Evolutionary conservation across 2,797 vertebrate genomes (phyloP).

Genomic region (Coilia nasus): DNA sequence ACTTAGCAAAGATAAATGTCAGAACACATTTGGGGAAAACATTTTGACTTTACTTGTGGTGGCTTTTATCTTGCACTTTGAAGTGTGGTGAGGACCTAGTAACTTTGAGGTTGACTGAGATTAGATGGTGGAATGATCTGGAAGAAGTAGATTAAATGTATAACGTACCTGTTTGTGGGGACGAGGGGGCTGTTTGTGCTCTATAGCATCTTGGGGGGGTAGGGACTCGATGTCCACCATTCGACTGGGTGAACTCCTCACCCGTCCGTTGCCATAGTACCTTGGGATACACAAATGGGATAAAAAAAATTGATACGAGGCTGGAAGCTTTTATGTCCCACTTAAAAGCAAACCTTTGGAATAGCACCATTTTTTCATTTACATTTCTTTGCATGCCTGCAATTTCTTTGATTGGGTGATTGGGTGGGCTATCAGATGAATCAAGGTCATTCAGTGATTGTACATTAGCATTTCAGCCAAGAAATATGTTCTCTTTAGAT

Average conservation of each 20-base stretch:
- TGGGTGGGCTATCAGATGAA: background rate
- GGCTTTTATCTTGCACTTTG: constrained; percentile 8
- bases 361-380: background rate
- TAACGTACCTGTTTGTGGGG: constrained; percentile 41
- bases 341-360: background rate
- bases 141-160: too few species aligned
- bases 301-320: background rate
- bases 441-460: background rate
- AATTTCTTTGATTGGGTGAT: background rate
- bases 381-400: background rate
- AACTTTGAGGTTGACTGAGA: background rate
- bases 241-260: constrained; percentile 58
- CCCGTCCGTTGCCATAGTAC: constrained; percentile 63
- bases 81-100: background rate
- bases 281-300: constrained; percentile 48
- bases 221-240: constrained; percentile 62
- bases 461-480: background rate
- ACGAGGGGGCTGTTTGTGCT: constrained; percentile 50
- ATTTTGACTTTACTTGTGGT: background rate
- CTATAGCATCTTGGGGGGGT: constrained; percentile 55
- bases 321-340: background rate
- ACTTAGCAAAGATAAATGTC: constrained; percentile 17
- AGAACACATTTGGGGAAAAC: background rate
- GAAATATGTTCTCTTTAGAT: background rate
- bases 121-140: background rate